Percentiles rank a stretch among this genome's conserved stretches.
These are phyloP conservation scores for Ametastegia equiseti DNA, from an alignment of 2,888 invertebrate genomes.

Conservation along the genomic window DNA sequence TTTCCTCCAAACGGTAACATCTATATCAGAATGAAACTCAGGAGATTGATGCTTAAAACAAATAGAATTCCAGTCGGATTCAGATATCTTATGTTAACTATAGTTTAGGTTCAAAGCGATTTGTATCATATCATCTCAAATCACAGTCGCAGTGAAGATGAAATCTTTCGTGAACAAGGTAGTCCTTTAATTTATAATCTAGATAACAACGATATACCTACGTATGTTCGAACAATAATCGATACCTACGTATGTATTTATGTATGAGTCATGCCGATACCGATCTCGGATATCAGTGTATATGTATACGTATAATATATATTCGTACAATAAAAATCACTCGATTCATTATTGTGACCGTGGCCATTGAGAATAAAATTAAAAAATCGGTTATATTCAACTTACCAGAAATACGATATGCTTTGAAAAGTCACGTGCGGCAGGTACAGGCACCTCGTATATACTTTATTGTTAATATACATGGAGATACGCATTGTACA, in stretches of 20 bases:
- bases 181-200: not conserved
- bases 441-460: not conserved
- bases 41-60: no score
- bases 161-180: not conserved
- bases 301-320: no score
- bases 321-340: not conserved
- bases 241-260: slow-evolving; percentile 10
- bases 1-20: no score
- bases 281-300: slow-evolving; percentile 2
- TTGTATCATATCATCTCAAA: no score
- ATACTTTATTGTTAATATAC: slow-evolving; percentile 8
- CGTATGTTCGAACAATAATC: not conserved
- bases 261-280: slow-evolving; percentile 34
- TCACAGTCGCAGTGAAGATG: not conserved
- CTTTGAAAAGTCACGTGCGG: slow-evolving; percentile 31
- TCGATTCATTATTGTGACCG: not conserved
- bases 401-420: slow-evolving; percentile 22
- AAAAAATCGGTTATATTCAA: not conserved
- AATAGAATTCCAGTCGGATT: no score
- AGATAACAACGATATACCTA: not conserved
- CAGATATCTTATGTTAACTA: no score
- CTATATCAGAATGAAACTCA: no score
- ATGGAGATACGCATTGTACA: not conserved
- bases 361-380: not conserved
- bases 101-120: not conserved